Evolutionary conservation across 2,113 vertebrate species (phyloP).

Genomic region (Stegostoma tigrinum): DNA sequence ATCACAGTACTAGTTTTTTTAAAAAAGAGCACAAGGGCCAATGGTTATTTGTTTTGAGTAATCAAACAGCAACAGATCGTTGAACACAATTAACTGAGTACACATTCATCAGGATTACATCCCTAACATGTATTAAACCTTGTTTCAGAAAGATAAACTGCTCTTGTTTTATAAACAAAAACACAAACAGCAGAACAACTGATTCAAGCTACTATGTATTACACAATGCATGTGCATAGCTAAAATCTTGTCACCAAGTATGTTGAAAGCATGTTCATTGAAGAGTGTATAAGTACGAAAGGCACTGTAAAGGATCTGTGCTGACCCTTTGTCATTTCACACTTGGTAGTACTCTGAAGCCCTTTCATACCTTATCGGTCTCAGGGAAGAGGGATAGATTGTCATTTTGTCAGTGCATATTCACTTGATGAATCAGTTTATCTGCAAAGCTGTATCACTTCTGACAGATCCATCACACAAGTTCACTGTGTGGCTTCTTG

Average conservation of each 20-base stretch:
- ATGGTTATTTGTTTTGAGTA: not conserved
- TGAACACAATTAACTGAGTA: slow-evolving; percentile 28
- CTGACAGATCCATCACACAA: slow-evolving; percentile 58
- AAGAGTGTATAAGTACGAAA: slow-evolving; percentile 35
- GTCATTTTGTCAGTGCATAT: slow-evolving; percentile 67
- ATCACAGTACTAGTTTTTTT: not conserved
- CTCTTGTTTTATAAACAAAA: slow-evolving; percentile 5
- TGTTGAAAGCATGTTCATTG: slow-evolving; percentile 35
- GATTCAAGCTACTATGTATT: slow-evolving; percentile 27
- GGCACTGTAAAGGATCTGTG: slow-evolving; percentile 29
- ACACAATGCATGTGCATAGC: slow-evolving; percentile 34
- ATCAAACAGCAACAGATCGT: not conserved
- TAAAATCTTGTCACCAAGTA: slow-evolving; percentile 20
- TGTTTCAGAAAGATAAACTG: slow-evolving; percentile 32
- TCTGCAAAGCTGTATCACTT: slow-evolving; percentile 51
- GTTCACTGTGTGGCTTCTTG: slow-evolving; percentile 69
- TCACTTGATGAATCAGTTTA: slow-evolving; percentile 58
- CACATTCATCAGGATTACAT: not conserved
- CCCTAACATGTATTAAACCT: slow-evolving; percentile 6
- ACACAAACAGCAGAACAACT: slow-evolving; percentile 16
- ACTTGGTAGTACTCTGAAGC: slow-evolving; percentile 34
- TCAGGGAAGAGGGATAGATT: slow-evolving; percentile 51
- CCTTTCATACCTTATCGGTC: slow-evolving; percentile 25
- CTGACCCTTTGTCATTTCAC: slow-evolving; percentile 31
- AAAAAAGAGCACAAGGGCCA: not conserved